A percentile compares a stretch with the other conserved stretches of the same genome.
These are phyloP conservation scores for Acipenser oxyrinchus DNA, from an alignment of 2,797 vertebrate genomes.

Conservation along the genomic window DNA sequence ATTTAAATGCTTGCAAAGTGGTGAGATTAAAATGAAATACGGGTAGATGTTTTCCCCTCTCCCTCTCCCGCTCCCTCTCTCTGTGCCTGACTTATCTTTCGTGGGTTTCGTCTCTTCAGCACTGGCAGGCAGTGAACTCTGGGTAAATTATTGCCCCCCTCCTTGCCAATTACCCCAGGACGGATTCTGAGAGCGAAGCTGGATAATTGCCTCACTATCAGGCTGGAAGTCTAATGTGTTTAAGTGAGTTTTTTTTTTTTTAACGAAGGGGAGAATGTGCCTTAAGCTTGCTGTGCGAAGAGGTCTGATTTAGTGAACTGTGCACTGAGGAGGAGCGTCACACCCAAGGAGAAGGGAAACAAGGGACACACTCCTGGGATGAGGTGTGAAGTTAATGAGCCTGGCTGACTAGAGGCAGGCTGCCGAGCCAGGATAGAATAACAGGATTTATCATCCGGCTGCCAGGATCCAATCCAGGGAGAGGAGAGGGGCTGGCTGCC, in stretches of 20 bases:
- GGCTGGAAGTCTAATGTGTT: constrained; percentile 80
- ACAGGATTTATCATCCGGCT: constrained; percentile 64
- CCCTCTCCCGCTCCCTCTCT: constrained; percentile 20
- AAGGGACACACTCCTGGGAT: constrained; percentile 55
- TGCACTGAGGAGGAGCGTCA: constrained; percentile 45
- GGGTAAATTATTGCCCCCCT: constrained; percentile 70
- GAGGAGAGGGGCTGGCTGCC: too few relatives aligned
- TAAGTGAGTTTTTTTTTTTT: constrained; percentile 66
- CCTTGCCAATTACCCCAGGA: constrained; percentile 84
- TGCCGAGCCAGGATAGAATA: constrained; percentile 62
- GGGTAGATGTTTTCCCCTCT: constrained; percentile 61
- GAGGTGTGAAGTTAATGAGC: constrained; percentile 59
- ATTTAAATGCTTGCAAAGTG: constrained; percentile 97
- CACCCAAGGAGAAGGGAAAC: constrained; percentile 60
- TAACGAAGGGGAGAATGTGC: constrained; percentile 34
- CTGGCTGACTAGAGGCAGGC: constrained; percentile 46
- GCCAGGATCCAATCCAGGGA: constrained; percentile 32
- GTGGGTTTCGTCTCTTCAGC: constrained; percentile 82
- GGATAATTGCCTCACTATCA: constrained; percentile 95
- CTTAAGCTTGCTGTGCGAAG: constrained; percentile 43
- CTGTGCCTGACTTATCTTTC: constrained; percentile 84
- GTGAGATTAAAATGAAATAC: constrained; percentile 94
- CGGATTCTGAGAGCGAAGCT: constrained; percentile 80
- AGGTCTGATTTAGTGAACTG: constrained; percentile 33
- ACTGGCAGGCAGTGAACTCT: constrained; percentile 73